Base-by-base conservation (phyloP, 2,797 vertebrate genomes). In the Anolis apletophallus region DNA sequence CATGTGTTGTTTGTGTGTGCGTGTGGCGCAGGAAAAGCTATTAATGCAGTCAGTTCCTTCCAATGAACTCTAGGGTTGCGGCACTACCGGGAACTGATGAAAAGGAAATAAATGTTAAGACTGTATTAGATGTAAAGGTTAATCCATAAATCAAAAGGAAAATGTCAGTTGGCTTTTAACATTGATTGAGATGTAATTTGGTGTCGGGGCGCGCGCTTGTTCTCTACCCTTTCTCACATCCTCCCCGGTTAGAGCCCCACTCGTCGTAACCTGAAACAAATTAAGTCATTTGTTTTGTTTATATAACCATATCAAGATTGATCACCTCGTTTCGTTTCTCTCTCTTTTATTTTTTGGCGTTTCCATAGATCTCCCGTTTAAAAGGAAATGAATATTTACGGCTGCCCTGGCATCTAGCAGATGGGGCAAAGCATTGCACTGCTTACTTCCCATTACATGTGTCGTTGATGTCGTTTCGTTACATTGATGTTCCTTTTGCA, bases 81-180 rank as follows among this genome's bases (percentile, higher is more conserved):
- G 90, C 91, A 89, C 88, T 94, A 93, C 90, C 92, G 93, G 71
- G 11, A 87, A 89, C 83, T 84, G 90, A 91, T 90, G 93, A 93
- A 93, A 94, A 92, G 92, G 90, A 82, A 87, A 92, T 94, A 94
- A 95, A 95, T 85, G 87, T 89, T 92, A 80, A 64, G 87, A 93
- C 93, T 90, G 84, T 34, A 91, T 94, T 90, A 93, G 93, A 93
- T 91, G 93, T 93, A 96, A 96, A 97, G 96, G 96, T 96, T 96
- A 95, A 95, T 95, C 93, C 96, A 96, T 96, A 95, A 96, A 96
- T 96, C 96, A 96, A 94, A 85, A 94, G 86, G 93, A 88, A 96
- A 97, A 96, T 95, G 96, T 95, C 97, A 96, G 90, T 71, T 87
- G 92, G 93, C 96, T 96, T 93, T 95, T 95, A 95, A 95, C 93